These are phyloP conservation scores for Drosophila seclusa DNA, from an alignment of 2,888 invertebrate species.

Conservation along the genomic window DNA sequence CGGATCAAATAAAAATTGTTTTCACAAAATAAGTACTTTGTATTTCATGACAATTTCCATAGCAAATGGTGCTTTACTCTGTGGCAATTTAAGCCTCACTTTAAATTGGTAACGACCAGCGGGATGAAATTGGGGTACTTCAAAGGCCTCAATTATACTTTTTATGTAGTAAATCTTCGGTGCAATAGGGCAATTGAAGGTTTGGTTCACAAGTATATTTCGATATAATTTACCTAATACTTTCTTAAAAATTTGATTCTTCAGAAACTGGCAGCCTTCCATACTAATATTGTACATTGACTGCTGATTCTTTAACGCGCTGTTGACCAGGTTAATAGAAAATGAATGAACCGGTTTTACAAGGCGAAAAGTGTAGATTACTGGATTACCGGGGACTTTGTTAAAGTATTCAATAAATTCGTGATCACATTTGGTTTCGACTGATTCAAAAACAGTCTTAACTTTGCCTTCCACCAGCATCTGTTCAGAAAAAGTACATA, in stretches of 20 bases:
- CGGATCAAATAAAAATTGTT: not conserved
- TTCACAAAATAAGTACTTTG: too few species aligned
- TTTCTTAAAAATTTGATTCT: slow-evolving; percentile 42
- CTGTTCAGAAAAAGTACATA: slow-evolving; percentile 6
- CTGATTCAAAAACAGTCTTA: slow-evolving; percentile 12
- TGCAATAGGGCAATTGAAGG: slow-evolving; percentile 44
- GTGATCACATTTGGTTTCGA: slow-evolving; percentile 43
- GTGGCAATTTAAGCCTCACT: too few species aligned
- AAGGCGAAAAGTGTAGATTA: slow-evolving; percentile 34
- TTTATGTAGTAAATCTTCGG: slow-evolving; percentile 39
- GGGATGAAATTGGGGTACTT: too few species aligned
- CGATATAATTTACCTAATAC: slow-evolving; percentile 19
- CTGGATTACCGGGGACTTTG: not conserved
- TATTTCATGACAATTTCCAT: too few species aligned
- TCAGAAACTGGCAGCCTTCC: slow-evolving; percentile 47
- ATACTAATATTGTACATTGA: slow-evolving; percentile 36
- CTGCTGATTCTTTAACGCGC: slow-evolving; percentile 2
- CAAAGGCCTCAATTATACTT: too few species aligned
- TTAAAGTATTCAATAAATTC: slow-evolving; percentile 46
- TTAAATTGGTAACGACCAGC: too few species aligned
- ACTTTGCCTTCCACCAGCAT: not conserved
- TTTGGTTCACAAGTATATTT: slow-evolving; percentile 35
- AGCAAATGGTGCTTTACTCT: too few species aligned
- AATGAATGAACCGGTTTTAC: slow-evolving; percentile 10
- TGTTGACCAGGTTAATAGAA: slow-evolving; percentile 18